phyloP scores from a whole-genome alignment of 2,888 invertebrate genomes.

The Drosophila paranaensis region DNA sequence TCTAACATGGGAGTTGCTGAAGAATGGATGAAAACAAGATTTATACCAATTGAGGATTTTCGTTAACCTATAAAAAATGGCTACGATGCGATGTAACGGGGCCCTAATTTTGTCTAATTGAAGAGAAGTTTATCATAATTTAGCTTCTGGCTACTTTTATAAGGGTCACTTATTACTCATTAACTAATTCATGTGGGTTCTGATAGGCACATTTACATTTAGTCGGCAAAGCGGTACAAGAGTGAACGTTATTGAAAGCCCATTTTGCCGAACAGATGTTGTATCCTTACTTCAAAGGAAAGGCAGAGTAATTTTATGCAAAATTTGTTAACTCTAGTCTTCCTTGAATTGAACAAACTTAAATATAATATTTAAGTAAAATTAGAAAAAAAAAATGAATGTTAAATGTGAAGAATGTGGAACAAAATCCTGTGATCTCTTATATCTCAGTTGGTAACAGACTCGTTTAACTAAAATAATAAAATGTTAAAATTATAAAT shows the following conservation, averaged over 20 bases:
- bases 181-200: constrained; percentile 34
- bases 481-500: no score
- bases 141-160: constrained; percentile 8
- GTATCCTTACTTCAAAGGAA: background rate
- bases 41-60: no score
- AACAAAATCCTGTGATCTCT: no score
- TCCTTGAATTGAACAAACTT: no score
- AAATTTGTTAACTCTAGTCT: no score
- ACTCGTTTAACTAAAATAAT: no score
- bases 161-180: constrained; percentile 29
- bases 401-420: no score
- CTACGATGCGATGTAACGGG: background rate
- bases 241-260: background rate
- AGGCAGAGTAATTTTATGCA: background rate
- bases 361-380: no score
- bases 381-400: no score
- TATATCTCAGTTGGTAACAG: no score
- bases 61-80: background rate
- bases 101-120: background rate
- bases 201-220: background rate
- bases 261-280: background rate
- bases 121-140: constrained; percentile 8
- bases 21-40: background rate
- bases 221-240: background rate
- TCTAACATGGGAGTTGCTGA: background rate